Evolutionary conservation across 2,888 invertebrate genomes (phyloP), one percentile per base, ranked within the genome.

Genomic region (Lasioglossum malachurum): DNA sequence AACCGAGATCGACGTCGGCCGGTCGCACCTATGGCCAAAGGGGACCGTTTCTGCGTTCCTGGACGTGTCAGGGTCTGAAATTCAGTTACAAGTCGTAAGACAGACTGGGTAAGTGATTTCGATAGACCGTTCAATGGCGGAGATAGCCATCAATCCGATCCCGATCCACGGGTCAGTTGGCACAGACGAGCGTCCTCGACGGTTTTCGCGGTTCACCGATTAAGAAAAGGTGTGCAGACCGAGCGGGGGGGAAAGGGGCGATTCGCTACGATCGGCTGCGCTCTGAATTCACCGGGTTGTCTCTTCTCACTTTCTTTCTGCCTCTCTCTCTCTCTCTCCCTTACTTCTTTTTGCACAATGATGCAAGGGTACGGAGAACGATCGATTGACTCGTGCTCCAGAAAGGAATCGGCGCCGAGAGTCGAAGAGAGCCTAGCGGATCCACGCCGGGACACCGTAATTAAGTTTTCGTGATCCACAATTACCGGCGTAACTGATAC

Each of bases 141-240:
- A 78, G 78, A 80, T 71, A 74, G 16, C 49, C 19, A 77, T 81
- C 76, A 53, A 53, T 69, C 53, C 74, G 77, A 81, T 81, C 46
- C 53, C 16, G 82, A 76, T 83, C 76, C 76, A 27, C 73, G 38
- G 86, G 73, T 81, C 86, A 78, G 75, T 35, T 46, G 83, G 57
- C 74, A 75, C 79, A 83, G 74, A 69, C 81, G 75, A 82, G 73
- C 82, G 85, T 86, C 82, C 83, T 86, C 88, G 83, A 77, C 53
- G 67, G 67, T 86, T 81, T 89, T 84, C 89, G 87, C 89, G 86
- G 87, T 84, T 84, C 89, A 74, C 80, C 89, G 89, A 89, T 84
- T 86, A 82, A 87, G 89, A 83, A 87, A 84, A 86, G 78, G 80
- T 67, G 71, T 19, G 27, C 44, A 2, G 82, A 64, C 49, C 60